phyloP scores from a whole-genome alignment of 2,888 invertebrate species.

The Synanthedon andrenaeformis region DNA sequence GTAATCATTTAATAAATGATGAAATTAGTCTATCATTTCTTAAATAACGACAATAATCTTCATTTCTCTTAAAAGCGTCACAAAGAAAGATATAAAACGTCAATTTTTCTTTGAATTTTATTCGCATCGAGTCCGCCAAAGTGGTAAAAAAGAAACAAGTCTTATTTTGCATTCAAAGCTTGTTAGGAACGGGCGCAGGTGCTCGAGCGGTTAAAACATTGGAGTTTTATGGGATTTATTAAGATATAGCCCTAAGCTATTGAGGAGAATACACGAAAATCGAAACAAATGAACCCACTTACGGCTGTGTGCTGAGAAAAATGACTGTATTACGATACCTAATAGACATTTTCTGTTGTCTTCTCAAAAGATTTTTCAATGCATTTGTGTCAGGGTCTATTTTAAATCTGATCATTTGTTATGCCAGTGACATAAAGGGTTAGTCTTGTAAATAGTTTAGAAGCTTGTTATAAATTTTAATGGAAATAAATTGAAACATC shows the following conservation, averaged over 20 bases:
- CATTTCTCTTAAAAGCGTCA: conserved; percentile 16
- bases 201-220: conserved; percentile 61
- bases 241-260: conserved; percentile 59
- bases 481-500: too few species aligned
- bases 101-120: conserved; percentile 55
- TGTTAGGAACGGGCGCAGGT: conserved; percentile 55
- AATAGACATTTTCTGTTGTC: neutral
- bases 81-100: conserved; percentile 38
- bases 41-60: conserved; percentile 14
- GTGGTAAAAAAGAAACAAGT: conserved; percentile 68
- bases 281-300: conserved; percentile 23
- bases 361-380: neutral
- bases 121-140: conserved; percentile 54
- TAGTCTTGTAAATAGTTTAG: too few species aligned
- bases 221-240: conserved; percentile 67
- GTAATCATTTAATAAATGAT: neutral
- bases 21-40: too few species aligned
- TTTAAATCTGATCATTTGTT: too few species aligned
- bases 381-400: too few species aligned
- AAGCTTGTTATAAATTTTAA: too few species aligned
- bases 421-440: too few species aligned
- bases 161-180: conserved; percentile 67
- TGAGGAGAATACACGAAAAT: conserved; percentile 40
- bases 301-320: neutral
- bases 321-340: neutral